phyloP scores from a whole-genome alignment of 1,140 invertebrate species.

The Ditylenchus dipsaci region DNA sequence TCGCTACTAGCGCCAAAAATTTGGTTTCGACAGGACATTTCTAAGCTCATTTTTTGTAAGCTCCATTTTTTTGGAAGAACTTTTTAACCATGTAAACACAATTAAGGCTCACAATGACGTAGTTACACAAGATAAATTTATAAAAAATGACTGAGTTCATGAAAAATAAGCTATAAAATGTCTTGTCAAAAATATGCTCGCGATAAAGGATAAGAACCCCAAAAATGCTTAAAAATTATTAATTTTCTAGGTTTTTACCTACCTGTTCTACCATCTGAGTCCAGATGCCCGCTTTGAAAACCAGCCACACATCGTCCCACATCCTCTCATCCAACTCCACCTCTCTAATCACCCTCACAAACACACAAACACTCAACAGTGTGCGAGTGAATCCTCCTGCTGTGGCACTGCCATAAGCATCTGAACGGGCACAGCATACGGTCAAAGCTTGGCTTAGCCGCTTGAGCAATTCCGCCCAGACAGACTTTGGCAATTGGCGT shows the following conservation, averaged over 20 bases:
- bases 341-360: conserved; percentile 47
- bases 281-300: conserved; percentile 46
- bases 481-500: conserved; percentile 33
- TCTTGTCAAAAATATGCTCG: too few species aligned
- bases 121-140: too few species aligned
- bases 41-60: too few species aligned
- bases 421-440: conserved; percentile 14
- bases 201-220: too few species aligned
- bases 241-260: conserved; percentile 7
- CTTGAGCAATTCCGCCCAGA: conserved; percentile 16
- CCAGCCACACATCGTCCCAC: conserved; percentile 48
- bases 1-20: too few species aligned
- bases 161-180: too few species aligned
- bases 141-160: too few species aligned
- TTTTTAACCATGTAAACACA: too few species aligned
- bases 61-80: too few species aligned
- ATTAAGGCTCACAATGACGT: too few species aligned
- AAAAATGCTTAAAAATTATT: too few species aligned
- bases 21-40: too few species aligned
- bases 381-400: conserved; percentile 46
- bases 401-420: conserved; percentile 39
- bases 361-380: conserved; percentile 40
- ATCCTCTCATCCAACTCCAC: conserved; percentile 50
- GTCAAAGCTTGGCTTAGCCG: not conserved
- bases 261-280: conserved; percentile 45